Base-by-base conservation (phyloP, 2,797 vertebrate species). In the Sebastes baramenuke region DNA sequence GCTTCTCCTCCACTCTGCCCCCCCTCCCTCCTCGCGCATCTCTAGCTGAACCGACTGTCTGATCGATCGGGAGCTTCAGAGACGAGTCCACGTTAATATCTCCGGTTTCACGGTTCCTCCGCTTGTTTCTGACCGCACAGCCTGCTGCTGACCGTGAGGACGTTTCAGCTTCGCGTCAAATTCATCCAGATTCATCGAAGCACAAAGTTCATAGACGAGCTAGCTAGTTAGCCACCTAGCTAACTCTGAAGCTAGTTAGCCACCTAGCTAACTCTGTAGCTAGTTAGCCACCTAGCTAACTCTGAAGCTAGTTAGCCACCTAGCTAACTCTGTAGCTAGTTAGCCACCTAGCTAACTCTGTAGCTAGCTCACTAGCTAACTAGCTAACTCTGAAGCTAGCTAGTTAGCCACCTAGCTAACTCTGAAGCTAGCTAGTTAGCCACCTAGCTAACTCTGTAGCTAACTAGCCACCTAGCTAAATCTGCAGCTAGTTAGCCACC, bases 1-100 rank as follows among this genome's bases (percentile, higher is more conserved):
- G 88, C 94, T 93, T 91, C 91, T 92, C 89, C 90, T 89, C 90
- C 92, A 87, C 75, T 67, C 85, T 74, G 54, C 18, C 73, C 34
- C 20, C 72, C 9, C 25, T 42, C 38, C 38, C 38, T 42, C 34
- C 81, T 78, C 80, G 74, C 88, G 82, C 82, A 81, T 88, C 88
- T 90, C 88, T 78, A 84, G 67, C 85, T 42, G 70, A 70, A 86
- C 81, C 83, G 84, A 91, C 62, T 83, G 87, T 86, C 67, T 87
- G 75, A 70, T 90, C 92, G 88, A 85, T 80, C 83, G 73, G 83
- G 84, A 84, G 78, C 85, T 76, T 70, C 25, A 38, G 58, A 81
- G 72, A 80, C 82, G 42, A 88, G 24, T 38, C 6, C 13, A 38
- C 36, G 36, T 38, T 38, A 38, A 38, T 14, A 14, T 38, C 36